A percentile compares a stretch with the other conserved stretches of the same genome.
These are phyloP conservation scores for Scylla paramamosain DNA, from an alignment of 1,140 invertebrate species.

Conservation along the genomic window DNA sequence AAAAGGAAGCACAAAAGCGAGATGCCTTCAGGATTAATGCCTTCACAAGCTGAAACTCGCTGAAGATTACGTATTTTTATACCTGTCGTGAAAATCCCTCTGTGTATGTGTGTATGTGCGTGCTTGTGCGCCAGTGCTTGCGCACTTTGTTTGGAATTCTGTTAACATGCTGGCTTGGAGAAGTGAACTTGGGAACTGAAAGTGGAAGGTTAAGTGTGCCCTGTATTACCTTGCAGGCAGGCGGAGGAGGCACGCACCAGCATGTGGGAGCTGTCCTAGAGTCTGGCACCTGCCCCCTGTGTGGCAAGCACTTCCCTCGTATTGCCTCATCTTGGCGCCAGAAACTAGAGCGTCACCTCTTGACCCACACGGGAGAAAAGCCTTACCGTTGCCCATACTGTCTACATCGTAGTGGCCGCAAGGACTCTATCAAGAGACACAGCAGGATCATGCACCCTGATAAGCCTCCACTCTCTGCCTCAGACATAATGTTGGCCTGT, in stretches of 20 bases:
- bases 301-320: slow-evolving; percentile 74
- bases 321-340: slow-evolving; percentile 74
- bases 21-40: slow-evolving; percentile 59
- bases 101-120: not conserved
- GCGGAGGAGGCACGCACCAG: slow-evolving; percentile 64
- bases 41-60: slow-evolving; percentile 56
- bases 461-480: slow-evolving; percentile 64
- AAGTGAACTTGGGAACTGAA: slow-evolving; percentile 43
- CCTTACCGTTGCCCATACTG: slow-evolving; percentile 74
- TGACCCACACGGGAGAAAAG: slow-evolving; percentile 75
- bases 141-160: not conserved
- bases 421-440: slow-evolving; percentile 75
- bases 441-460: slow-evolving; percentile 73
- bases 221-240: slow-evolving; percentile 71
- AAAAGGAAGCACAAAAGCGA: slow-evolving; percentile 76
- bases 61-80: slow-evolving; percentile 57
- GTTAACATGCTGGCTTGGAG: slow-evolving; percentile 38
- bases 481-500: slow-evolving; percentile 64
- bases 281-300: slow-evolving; percentile 71
- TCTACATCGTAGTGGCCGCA: slow-evolving; percentile 73
- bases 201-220: slow-evolving; percentile 70
- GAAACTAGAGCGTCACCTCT: slow-evolving; percentile 75
- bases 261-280: slow-evolving; percentile 68
- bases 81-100: not conserved
- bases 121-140: not conserved